Percentiles rank a stretch among this genome's conserved stretches.
These are phyloP conservation scores for Crossocerus cetratus DNA, from an alignment of 2,888 invertebrate species.

Conservation along the genomic window DNA sequence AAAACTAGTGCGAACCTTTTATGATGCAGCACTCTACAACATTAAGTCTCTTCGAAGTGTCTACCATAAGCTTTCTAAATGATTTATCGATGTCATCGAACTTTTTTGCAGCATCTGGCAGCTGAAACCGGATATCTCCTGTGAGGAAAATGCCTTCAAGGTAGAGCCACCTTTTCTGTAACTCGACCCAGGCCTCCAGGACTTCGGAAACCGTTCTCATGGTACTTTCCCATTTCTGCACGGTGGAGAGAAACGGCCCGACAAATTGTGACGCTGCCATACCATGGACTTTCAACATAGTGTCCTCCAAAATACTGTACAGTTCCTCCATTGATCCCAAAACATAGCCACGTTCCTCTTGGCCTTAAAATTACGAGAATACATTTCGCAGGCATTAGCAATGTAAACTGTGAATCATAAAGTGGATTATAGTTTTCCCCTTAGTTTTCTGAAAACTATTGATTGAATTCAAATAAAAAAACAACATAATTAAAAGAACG, in stretches of 20 bases:
- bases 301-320: constrained; percentile 89
- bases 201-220: constrained; percentile 90
- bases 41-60: constrained; percentile 87
- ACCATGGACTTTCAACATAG: constrained; percentile 92
- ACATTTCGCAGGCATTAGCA: neutral
- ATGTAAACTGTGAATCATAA: neutral
- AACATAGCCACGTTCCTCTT: constrained; percentile 88
- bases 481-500: too few relatives aligned
- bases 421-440: too few relatives aligned
- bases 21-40: constrained; percentile 89
- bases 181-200: constrained; percentile 90
- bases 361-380: constrained; percentile 69
- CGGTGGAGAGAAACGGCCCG: constrained; percentile 89
- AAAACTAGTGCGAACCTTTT: constrained; percentile 63
- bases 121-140: constrained; percentile 90
- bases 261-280: constrained; percentile 94
- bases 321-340: constrained; percentile 92
- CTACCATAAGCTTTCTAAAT: constrained; percentile 91
- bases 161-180: constrained; percentile 94
- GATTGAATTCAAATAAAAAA: too few relatives aligned
- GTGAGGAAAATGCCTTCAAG: constrained; percentile 95
- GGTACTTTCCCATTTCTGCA: constrained; percentile 91
- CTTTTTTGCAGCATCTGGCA: constrained; percentile 93
- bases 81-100: constrained; percentile 92
- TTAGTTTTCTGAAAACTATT: too few relatives aligned